Base-by-base conservation (phyloP, 37 sponge, comb jelly and placozoan genomes). In the Eunapius fragilis region DNA sequence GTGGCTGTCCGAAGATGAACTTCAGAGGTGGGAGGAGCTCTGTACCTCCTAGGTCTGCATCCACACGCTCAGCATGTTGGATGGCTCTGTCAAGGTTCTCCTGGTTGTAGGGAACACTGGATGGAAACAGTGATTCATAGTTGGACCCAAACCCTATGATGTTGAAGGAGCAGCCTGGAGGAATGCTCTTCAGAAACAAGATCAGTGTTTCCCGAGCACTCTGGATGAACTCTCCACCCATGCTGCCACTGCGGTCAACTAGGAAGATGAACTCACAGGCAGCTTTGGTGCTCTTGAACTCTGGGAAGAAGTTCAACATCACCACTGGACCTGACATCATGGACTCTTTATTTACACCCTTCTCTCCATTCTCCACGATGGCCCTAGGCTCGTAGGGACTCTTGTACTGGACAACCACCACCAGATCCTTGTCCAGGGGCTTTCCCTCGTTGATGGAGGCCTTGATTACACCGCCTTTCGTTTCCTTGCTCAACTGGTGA, bases 181-280 rank as follows among this genome's bases (percentile, higher is more conserved):
- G 88, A 28, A 95, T 77, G 80, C 96, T 95, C 87, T 90, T 92
- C 48, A 95, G 91, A 67, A 95, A 92, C 36, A 95, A 78, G 28
- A 87, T 67, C 67, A 95, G 88, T 37, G 96, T 92, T 49, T 95
- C 96, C 23, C 83, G 36, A 72, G 93, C 93, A 67, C 90, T 79
- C 32, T 71, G 72, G 82, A 92, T 95, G 88, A 75, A 88, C 14
- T 68, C 30, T 14, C 95, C 95, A 23, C 75, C 32, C 96, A 95
- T 95, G 47, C 93, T 92, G 24, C 95, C 95, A 84, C 95, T 95
- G 80, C 93, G 92, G 68, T 95, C 95, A 23, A 95, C 85, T 27
- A 95, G 79, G 32, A 95, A 95, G 27, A 95, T 78, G 37, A 86
- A 92, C 79, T 95, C 95, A 31, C 95, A 85, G 2, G 83, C 71